Evolutionary conservation across 1,140 invertebrate species (phyloP).

Genomic region (Papilio aristodemus): DNA sequence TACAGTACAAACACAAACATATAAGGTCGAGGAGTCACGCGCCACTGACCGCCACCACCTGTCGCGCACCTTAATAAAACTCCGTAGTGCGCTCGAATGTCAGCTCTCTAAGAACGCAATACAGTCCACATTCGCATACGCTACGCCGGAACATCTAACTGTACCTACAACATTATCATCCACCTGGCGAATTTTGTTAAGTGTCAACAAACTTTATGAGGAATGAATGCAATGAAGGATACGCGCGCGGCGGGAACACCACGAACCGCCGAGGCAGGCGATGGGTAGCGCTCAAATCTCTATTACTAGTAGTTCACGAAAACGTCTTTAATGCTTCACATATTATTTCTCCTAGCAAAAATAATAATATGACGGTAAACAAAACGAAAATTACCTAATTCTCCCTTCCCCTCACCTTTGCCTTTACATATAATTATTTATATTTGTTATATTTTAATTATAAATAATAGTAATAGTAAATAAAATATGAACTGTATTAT

Average conservation of each 20-base stretch:
- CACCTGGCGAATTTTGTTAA: slow-evolving; percentile 30
- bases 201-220: slow-evolving; percentile 25
- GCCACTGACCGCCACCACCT: slow-evolving; percentile 35
- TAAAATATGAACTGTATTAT: too few relatives aligned
- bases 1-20: background rate
- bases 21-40: slow-evolving; percentile 40
- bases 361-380: too few relatives aligned
- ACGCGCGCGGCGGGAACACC: background rate
- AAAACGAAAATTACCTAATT: too few relatives aligned
- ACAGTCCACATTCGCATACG: slow-evolving; percentile 3
- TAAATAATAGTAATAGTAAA: too few relatives aligned
- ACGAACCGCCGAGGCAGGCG: background rate
- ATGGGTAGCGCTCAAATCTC: too few relatives aligned
- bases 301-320: too few relatives aligned
- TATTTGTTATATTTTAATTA: too few relatives aligned
- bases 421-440: too few relatives aligned
- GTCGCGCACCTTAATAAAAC: slow-evolving; percentile 1
- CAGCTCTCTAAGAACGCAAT: background rate
- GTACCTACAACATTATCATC: slow-evolving; percentile 20
- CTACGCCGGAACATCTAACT: background rate
- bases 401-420: too few relatives aligned
- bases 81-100: background rate
- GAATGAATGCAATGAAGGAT: background rate
- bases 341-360: too few relatives aligned
- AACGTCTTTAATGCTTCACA: too few relatives aligned